Base-by-base conservation (phyloP, 2,888 invertebrate species). In the Xanthostigma xanthostigma region DNA sequence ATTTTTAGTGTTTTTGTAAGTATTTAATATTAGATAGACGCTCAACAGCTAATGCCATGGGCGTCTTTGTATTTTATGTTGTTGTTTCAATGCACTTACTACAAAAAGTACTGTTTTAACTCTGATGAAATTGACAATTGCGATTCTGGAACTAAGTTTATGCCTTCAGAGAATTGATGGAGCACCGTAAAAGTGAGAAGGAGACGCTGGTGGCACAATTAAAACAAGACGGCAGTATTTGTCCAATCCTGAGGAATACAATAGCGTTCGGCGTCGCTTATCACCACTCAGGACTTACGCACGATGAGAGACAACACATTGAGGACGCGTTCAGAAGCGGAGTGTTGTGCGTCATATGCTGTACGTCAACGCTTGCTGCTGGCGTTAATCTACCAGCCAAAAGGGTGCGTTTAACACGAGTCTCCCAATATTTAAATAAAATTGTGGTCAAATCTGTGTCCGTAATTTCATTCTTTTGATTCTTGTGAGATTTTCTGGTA, bases 361-460 rank as follows among this genome's bases (percentile, higher is more conserved):
- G 94, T 63, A 97, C 96, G 0, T 94, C 95, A 1, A 97, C 96
- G 0, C 71, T 97, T 54, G 96, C 96, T n/a, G 95, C 96, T 17
- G 96, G 96, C 3, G 93, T 97, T 34, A 97, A 97, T 75, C 73
- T 97, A 55, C 96, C 96, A 11, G 95, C 95, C 1, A 79, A 81
- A 67, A 76, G 94, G 60, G 90, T 75, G 60, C 58, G 59, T 55
- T 36, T 36, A 49, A 17, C 17, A 17, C 4, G 17, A 17, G 17
- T 17, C 17, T 17, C 2, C 4, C 17, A 17, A 17, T 17, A 17
- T 4, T 3, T 17, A 17, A 17, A 17, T 17, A 4, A 17, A 17
- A 17, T 17, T 17, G 17, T 17, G 4, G 4, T 17, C 17, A 4
- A 17, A 17, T 4, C 17, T 17, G 4, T 17, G 17, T 4, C 17